A percentile compares a stretch with the other conserved stretches of the same genome.
Conservation (phyloP, 2,888 invertebrate genomes). For the Apantesis nais region DNA sequence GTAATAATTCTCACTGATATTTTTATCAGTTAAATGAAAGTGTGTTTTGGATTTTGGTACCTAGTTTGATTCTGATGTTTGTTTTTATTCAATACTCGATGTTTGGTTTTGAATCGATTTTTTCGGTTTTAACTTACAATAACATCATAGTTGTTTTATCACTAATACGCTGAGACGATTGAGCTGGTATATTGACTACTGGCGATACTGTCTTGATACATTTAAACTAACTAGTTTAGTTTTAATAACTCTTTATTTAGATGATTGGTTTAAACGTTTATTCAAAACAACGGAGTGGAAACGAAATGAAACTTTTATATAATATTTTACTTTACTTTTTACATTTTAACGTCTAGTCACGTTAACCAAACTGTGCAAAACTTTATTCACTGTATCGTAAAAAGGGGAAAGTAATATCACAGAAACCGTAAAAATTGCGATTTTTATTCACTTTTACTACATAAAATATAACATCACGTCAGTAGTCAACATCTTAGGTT, state of each 20-base stretch:
- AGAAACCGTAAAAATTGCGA: slow-evolving; percentile 3
- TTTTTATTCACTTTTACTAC: neutral
- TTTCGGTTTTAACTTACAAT: neutral
- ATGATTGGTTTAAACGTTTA: neutral
- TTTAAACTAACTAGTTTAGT: neutral
- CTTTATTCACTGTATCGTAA: neutral
- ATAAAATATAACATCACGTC: neutral
- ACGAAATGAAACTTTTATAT: neutral
- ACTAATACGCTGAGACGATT: neutral
- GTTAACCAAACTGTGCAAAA: slow-evolving; percentile 4
- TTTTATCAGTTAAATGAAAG: neutral
- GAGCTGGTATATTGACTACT: neutral
- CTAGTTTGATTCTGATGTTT: neutral
- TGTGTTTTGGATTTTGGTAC: neutral
- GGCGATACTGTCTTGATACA: neutral
- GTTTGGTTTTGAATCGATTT: neutral
- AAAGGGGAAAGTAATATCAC: neutral
- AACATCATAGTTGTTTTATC: neutral
- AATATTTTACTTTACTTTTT: neutral
- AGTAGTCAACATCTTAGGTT: neutral
- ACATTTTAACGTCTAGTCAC: slow-evolving; percentile 1
- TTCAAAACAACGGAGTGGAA: neutral
- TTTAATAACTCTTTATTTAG: neutral
- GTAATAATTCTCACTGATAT: neutral
- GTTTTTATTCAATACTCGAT: neutral